Base-by-base conservation (phyloP, 1,140 invertebrate species). In the Leptonema lineaticorne region DNA sequence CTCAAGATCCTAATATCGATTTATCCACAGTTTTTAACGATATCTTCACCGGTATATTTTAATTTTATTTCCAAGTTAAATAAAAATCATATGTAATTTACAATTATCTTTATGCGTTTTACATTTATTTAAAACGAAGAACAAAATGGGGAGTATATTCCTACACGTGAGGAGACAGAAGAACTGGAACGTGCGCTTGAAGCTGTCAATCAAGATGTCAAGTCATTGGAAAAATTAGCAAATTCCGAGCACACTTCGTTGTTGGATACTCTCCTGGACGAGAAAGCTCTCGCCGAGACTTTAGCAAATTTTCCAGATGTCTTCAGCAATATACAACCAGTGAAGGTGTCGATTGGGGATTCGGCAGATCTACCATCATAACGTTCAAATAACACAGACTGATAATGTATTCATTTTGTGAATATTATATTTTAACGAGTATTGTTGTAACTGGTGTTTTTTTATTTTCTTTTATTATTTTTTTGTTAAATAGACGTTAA, bases 181-280 rank as follows among this genome's bases (percentile, higher is more conserved):
- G 92, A 93, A 76, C 78, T 94, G 72, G 91, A 93, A 77, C 86
- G 92, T 53, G 92, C 91, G 7, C 78, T 94, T 46, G 92, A 93
- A 73, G 90, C 89, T 16, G 92, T 93, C 46, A 86, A 92, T 75
- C 89, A 90, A 76, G 89, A 90, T 74, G 87, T 90, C n/a, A 85
- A 89, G 75, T 89, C 87, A 68, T 78, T 91, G 72, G 88, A 90
- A 76, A 88, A 89, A 78, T 84, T 90, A 76, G 88, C 88, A 48
- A 85, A 86, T 69, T 83, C 85, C 7, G 87, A 89, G 27, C 41
- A 66, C 60, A 66, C 71, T 3, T 60, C 71, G 11, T 57, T 63
- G 28, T 33, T 72, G 16, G 64, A 67, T 16, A 53, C 37, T 16
- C 33, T 66, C 9, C 27, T 69, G 45, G 71, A 72, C 48, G 71